Conservation (phyloP, 2,113 vertebrate genomes). For the Paracanthobrama guichenoti region DNA sequence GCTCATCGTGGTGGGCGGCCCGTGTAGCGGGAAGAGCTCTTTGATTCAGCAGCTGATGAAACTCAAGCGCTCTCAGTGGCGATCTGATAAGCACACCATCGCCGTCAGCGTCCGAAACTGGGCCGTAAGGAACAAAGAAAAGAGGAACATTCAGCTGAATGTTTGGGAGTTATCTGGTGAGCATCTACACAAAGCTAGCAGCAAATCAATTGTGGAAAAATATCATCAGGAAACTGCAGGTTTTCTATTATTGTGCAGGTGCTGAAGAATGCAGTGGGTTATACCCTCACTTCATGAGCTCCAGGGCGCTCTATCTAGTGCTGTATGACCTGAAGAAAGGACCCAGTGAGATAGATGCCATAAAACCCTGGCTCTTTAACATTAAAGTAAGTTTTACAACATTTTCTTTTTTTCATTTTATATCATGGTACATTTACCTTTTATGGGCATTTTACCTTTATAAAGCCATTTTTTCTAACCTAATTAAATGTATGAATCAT, state of each 20-base stretch:
- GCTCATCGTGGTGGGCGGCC: constrained; percentile 91
- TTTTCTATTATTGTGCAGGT: constrained; percentile 66
- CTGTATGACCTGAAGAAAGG: constrained; percentile 95
- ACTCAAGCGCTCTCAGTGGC: constrained; percentile 74
- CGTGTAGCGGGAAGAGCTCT: constrained; percentile 89
- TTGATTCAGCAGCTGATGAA: constrained; percentile 90
- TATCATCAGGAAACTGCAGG: neutral
- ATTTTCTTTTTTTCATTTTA: too few species aligned
- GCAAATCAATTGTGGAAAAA: neutral
- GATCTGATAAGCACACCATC: constrained; percentile 62
- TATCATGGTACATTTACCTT: too few species aligned
- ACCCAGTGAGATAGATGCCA: constrained; percentile 83
- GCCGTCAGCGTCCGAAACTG: constrained; percentile 92
- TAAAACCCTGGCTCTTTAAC: constrained; percentile 97
- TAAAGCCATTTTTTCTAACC: too few species aligned
- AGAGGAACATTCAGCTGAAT: constrained; percentile 85
- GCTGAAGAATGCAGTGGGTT: constrained; percentile 89
- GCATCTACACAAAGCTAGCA: neutral
- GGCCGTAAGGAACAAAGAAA: constrained; percentile 81
- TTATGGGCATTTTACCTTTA: too few species aligned
- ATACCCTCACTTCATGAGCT: constrained; percentile 91
- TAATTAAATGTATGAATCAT: too few species aligned
- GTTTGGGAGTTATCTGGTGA: constrained; percentile 97
- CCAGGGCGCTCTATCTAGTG: constrained; percentile 89
- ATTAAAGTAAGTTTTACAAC: constrained; percentile 82